Evolutionary conservation across 2,888 invertebrate species (phyloP).

Genomic region (Taenaris catops): DNA sequence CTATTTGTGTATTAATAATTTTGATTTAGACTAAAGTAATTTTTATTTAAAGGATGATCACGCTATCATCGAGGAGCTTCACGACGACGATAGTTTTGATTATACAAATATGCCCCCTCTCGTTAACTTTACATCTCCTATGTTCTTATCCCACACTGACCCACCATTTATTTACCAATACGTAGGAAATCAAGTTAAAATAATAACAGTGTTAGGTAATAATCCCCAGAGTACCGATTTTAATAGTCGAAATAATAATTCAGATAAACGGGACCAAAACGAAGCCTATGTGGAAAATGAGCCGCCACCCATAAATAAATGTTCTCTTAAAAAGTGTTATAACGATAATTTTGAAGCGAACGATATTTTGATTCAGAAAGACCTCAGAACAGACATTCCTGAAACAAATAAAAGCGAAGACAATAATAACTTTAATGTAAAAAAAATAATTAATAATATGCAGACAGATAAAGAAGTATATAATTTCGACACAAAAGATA

Average conservation of each 20-base stretch:
- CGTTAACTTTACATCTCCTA: conserved; percentile 50
- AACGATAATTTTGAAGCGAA: conserved; percentile 1
- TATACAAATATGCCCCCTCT: conserved; percentile 70
- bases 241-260: conserved; percentile 40
- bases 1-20: conserved; percentile 34
- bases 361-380: conserved; percentile 7
- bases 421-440: conserved; percentile 2
- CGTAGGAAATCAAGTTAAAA: conserved; percentile 64
- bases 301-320: conserved; percentile 7
- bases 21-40: conserved; percentile 65
- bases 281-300: conserved; percentile 25
- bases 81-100: conserved; percentile 65
- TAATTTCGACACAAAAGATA: background rate
- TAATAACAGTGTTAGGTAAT: conserved; percentile 63
- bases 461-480: conserved; percentile 4
- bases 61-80: conserved; percentile 74
- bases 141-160: conserved; percentile 61
- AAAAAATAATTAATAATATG: conserved; percentile 6
- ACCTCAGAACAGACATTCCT: conserved; percentile 11
- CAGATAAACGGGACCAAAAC: conserved; percentile 46
- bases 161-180: conserved; percentile 71
- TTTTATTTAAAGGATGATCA: conserved; percentile 78
- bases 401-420: conserved; percentile 4
- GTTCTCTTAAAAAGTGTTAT: background rate
- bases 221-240: conserved; percentile 46